Evolutionary conservation across 2,113 vertebrate species (phyloP).

Genomic region (Desmodus rotundus): DNA sequence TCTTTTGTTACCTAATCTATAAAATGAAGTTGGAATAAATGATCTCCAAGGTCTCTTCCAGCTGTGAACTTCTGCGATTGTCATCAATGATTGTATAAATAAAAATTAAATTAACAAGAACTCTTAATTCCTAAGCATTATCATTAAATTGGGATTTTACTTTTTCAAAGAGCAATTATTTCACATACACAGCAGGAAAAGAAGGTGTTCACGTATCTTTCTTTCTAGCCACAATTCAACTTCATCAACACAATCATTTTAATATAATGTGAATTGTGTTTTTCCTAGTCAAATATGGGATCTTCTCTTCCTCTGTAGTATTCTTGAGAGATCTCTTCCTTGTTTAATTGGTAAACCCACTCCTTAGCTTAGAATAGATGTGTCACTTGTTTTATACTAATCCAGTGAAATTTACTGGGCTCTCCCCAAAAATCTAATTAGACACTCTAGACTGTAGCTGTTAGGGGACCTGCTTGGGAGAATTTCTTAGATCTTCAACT

Average conservation of each 20-base stretch:
- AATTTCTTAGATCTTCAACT: background rate
- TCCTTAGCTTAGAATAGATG: background rate
- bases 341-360: background rate
- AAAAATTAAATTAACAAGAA: constrained; percentile 71
- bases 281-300: background rate
- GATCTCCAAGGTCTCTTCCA: constrained; percentile 50
- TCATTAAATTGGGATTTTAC: constrained; percentile 60
- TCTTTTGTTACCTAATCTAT: constrained; percentile 61
- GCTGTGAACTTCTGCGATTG: constrained; percentile 61
- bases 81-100: constrained; percentile 65
- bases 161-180: constrained; percentile 65
- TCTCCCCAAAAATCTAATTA: background rate
- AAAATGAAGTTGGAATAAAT: constrained; percentile 58
- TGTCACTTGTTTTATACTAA: background rate
- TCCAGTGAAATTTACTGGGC: background rate
- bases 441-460: background rate
- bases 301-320: background rate
- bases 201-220: constrained; percentile 6
- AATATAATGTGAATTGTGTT: background rate
- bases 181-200: constrained; percentile 58
- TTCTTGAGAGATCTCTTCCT: background rate
- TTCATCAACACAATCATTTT: constrained; percentile 29
- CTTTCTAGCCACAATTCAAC: background rate
- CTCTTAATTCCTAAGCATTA: constrained; percentile 65
- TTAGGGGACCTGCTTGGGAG: background rate